These are phyloP conservation scores for Acanthis flammea DNA, from an alignment of 2,797 vertebrate species.

Conservation along the genomic window DNA sequence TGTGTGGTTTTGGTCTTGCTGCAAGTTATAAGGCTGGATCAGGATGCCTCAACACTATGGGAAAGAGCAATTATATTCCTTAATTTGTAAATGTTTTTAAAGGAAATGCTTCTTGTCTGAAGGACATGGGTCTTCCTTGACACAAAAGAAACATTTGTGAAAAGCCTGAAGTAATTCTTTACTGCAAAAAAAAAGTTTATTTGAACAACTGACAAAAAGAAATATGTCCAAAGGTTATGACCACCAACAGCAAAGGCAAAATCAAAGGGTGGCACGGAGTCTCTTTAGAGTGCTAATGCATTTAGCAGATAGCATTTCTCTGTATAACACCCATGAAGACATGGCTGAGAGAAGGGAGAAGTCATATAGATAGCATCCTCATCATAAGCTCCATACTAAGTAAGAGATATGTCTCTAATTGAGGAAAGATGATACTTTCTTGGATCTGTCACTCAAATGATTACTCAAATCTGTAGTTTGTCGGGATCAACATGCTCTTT, in stretches of 20 bases:
- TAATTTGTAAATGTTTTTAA: neutral
- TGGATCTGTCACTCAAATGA: neutral
- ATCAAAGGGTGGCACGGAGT: neutral
- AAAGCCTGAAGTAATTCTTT: neutral
- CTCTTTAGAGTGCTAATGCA: neutral
- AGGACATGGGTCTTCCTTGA: neutral
- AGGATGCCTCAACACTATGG: neutral
- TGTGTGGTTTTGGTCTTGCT: neutral
- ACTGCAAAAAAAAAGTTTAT: neutral
- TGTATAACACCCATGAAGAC: neutral
- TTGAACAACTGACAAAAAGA: neutral
- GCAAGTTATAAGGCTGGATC: neutral
- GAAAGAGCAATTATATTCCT: neutral
- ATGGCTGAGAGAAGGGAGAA: neutral
- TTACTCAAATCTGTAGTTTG: neutral
- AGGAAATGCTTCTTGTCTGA: neutral
- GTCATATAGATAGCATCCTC: accelerated
- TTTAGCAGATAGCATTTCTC: neutral
- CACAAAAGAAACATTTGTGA: neutral
- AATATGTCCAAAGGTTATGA: neutral
- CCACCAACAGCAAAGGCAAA: neutral
- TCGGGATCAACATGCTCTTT: neutral
- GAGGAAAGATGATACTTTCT: neutral
- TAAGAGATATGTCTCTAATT: neutral
- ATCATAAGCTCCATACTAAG: neutral